Percentiles rank a stretch among this genome's conserved stretches.
phyloP scores from a whole-genome alignment of 2,113 vertebrate species.

The Philantomba maxwellii region DNA sequence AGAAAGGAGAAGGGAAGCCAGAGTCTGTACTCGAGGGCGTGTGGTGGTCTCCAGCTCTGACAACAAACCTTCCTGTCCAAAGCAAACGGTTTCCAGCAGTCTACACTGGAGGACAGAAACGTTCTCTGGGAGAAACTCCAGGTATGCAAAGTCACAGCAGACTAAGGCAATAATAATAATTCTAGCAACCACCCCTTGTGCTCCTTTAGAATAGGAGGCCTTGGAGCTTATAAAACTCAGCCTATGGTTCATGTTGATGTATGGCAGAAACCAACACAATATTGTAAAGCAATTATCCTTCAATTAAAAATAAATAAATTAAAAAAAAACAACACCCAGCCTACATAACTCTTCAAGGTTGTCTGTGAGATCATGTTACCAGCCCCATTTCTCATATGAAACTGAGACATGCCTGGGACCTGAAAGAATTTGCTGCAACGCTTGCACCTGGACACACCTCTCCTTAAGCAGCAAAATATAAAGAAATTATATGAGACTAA shows the following conservation, averaged over 20 bases:
- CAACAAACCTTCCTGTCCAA: not conserved
- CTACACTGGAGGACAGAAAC: not conserved
- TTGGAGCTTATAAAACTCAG: not conserved
- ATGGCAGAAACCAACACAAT: not conserved
- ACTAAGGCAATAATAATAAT: not conserved
- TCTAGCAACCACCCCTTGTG: not conserved
- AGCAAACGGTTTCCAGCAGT: not conserved
- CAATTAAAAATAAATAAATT: not conserved
- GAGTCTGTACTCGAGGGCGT: not conserved
- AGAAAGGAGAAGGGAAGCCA: not conserved
- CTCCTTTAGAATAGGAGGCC: not conserved
- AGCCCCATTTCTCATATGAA: not conserved
- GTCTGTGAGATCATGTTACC: not conserved
- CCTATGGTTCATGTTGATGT: not conserved
- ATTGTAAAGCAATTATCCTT: not conserved
- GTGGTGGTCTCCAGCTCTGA: not conserved
- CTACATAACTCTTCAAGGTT: not conserved
- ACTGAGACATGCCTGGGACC: not conserved
- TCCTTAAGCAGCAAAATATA: not conserved
- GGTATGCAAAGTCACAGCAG: not conserved
- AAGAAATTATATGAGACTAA: not conserved
- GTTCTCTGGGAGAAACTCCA: not conserved
- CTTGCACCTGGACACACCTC: not conserved
- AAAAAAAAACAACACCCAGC: not conserved
- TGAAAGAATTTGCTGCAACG: not conserved